A percentile compares a stretch with the other conserved stretches of the same genome.
Conservation (phyloP, 2,888 invertebrate species). For the Melangyna quadrimaculata region DNA sequence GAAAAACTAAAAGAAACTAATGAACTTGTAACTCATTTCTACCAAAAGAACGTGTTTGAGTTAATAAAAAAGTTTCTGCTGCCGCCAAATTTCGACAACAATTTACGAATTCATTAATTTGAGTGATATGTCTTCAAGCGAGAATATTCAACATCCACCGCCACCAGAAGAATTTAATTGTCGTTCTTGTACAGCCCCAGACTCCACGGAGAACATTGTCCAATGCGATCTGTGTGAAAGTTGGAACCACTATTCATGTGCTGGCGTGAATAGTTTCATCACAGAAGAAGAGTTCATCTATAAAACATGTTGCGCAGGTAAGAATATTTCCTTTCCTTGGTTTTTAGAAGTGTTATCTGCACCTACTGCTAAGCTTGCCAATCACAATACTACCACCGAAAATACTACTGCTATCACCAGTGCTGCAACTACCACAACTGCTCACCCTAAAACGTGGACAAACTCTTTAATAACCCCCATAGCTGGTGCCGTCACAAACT, state of each 20-base stretch:
- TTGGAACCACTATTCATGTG: constrained; percentile 9
- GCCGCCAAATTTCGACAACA: not conserved
- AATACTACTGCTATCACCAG: not conserved
- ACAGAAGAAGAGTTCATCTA: not conserved
- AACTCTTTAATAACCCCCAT: too few species aligned
- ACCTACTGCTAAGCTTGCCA: not conserved
- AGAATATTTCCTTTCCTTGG: constrained; percentile 10
- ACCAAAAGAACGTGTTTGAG: not conserved
- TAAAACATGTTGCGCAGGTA: constrained; percentile 6
- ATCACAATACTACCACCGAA: not conserved
- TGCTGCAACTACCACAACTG: not conserved
- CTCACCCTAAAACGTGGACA: not conserved
- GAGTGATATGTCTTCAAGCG: not conserved
- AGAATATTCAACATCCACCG: not conserved
- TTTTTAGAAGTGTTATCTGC: not conserved
- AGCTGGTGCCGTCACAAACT: too few species aligned
- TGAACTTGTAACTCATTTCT: not conserved
- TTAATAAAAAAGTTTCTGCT: not conserved
- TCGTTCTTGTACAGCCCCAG: not conserved
- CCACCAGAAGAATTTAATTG: not conserved
- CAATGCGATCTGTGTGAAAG: not conserved
- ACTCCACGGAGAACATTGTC: not conserved
- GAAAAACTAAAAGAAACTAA: too few species aligned
- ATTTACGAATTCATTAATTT: constrained; percentile 1
- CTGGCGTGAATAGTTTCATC: not conserved